These are phyloP conservation scores for Hofmannophila pseudospretella DNA, from an alignment of 2,888 invertebrate species.

Conservation along the genomic window DNA sequence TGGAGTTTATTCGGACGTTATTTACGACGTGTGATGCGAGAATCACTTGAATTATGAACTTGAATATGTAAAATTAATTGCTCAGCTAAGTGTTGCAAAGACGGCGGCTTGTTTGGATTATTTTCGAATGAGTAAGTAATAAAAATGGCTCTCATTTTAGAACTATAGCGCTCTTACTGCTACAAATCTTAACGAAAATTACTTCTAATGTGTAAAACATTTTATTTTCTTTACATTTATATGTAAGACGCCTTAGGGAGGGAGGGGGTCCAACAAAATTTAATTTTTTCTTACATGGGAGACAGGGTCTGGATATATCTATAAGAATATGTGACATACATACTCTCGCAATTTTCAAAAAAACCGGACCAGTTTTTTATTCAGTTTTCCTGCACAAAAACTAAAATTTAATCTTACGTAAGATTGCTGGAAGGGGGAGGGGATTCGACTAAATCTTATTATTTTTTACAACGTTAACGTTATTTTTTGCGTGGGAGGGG, in stretches of 20 bases:
- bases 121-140: constrained; percentile 66
- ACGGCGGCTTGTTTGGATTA: constrained; percentile 56
- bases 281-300: too few species aligned
- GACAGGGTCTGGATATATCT: too few species aligned
- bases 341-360: too few species aligned
- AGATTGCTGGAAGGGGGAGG: too few species aligned
- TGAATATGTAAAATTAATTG: constrained; percentile 66
- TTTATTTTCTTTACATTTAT: constrained; percentile 18
- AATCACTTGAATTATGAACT: constrained; percentile 68
- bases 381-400: too few species aligned
- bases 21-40: constrained; percentile 54
- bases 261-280: too few species aligned
- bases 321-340: too few species aligned
- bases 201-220: constrained; percentile 5
- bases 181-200: constrained; percentile 34
- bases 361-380: too few species aligned
- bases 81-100: constrained; percentile 47
- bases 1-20: constrained; percentile 52
- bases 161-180: constrained; percentile 30
- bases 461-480: too few species aligned
- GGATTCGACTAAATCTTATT: too few species aligned
- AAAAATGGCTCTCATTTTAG: constrained; percentile 30
- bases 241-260: constrained; percentile 26
- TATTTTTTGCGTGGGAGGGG: too few species aligned
- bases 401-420: too few species aligned